Evolutionary conservation across 37 sponge, comb jelly and placozoan genomes (phyloP), one percentile per base, ranked within the genome.

Genomic region (Aplysina aerophoba): DNA sequence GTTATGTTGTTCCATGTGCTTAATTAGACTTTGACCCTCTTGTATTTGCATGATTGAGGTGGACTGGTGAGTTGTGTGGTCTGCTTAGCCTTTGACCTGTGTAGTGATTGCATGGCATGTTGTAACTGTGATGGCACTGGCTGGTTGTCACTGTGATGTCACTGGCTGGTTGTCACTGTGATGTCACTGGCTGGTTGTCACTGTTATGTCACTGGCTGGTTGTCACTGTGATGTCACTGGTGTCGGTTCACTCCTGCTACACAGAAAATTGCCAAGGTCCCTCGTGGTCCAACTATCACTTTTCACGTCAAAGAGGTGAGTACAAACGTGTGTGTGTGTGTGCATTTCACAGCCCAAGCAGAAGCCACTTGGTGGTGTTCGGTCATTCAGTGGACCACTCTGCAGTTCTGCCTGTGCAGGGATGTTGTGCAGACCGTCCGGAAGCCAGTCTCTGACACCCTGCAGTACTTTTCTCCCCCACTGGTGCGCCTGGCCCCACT

Each of bases 231-330:
- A 44, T 44, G 50, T 44, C 50, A 44, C 50, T 44, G 50, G 50
- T 44, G 3, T 8, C 3, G 8, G 8, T 3, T 3, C 50, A 54
- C 27, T 83, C 8, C n/a, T 25, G 11, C 25, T 50, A 25, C 25
- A 1, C 69, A 87, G 87, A 83, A 38, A 83, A 84, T 87, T 24
- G 81, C 82, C 53, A 80, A 79, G 40, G 80, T 93, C 19, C 94
- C 96, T 16, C 86, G 86, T 20, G 96, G 96, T 12, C 96, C 96
- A 81, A 96, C 96, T 27, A n/a, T 96, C 67, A 91, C 94, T 34
- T 96, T 96, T 57, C 96, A 87, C 68, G 36, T 96, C 61, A 85
- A 80, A 4, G 37, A 80, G 36, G 96, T 96, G 53, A 84, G 31
- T 16, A n/a, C 21, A 31, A 35, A 81, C n/a, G 5, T 41, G 20